A percentile compares a stretch with the other conserved stretches of the same genome.
Conservation (phyloP, 1,140 invertebrate species). For the Centruroides sculpturatus region DNA sequence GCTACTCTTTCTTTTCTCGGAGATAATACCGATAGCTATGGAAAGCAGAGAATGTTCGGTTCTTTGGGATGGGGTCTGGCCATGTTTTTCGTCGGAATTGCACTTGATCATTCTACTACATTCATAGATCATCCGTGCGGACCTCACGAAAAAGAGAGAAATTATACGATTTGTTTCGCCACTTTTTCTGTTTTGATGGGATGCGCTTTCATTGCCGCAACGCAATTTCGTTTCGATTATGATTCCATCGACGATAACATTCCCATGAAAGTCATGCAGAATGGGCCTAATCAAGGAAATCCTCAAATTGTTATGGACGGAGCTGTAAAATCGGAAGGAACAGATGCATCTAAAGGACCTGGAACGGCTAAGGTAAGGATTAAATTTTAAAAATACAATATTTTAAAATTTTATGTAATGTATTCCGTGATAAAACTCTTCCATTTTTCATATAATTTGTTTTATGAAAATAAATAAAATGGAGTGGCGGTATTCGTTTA, state of each 20-base stretch:
- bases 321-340: too few species aligned
- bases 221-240: constrained; percentile 47
- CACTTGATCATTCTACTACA: constrained; percentile 86
- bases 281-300: background rate
- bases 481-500: too few species aligned
- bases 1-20: constrained; percentile 77
- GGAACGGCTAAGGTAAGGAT: too few species aligned
- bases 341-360: too few species aligned
- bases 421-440: too few species aligned
- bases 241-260: constrained; percentile 13
- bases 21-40: constrained; percentile 78
- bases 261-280: constrained; percentile 7
- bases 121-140: constrained; percentile 79
- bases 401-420: too few species aligned
- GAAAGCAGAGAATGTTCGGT: constrained; percentile 95
- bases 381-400: too few species aligned
- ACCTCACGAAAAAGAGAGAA: constrained; percentile 76
- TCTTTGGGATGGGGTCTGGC: constrained; percentile 93
- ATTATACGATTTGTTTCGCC: constrained; percentile 97
- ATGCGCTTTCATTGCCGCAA: constrained; percentile 80
- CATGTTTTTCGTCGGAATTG: constrained; percentile 97
- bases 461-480: too few species aligned
- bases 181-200: constrained; percentile 96
- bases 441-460: too few species aligned
- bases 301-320: too few species aligned